Conservation (phyloP, 2,797 vertebrate genomes). For the Novumbra hubbsi region DNA sequence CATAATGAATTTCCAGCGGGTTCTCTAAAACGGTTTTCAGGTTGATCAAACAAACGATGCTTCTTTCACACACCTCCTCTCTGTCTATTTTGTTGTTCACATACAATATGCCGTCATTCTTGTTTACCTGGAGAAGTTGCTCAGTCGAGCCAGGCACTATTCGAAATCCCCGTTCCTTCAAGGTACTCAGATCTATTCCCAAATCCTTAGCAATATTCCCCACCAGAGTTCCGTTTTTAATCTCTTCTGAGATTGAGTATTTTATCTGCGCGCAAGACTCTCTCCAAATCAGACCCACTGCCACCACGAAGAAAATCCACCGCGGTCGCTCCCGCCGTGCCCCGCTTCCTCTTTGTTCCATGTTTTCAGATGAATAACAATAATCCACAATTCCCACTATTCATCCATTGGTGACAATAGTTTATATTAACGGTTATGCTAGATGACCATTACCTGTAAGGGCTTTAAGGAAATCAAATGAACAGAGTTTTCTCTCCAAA, state of each 20-base stretch:
- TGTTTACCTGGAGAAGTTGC: slow-evolving; percentile 37
- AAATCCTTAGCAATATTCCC: slow-evolving; percentile 66
- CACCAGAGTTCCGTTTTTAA: slow-evolving; percentile 58
- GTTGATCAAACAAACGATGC: slow-evolving; percentile 38
- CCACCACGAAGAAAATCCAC: slow-evolving; percentile 9
- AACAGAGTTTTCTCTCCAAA: background rate
- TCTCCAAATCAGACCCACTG: slow-evolving; percentile 34
- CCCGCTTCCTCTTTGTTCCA: slow-evolving; percentile 42
- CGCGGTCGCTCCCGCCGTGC: slow-evolving; percentile 19
- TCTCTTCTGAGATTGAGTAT: slow-evolving; percentile 64
- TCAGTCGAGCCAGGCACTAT: slow-evolving; percentile 55
- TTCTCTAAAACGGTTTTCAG: slow-evolving; percentile 51
- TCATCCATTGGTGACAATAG: background rate
- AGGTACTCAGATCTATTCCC: slow-evolving; percentile 51
- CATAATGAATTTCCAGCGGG: slow-evolving; percentile 46
- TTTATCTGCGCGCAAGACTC: slow-evolving; percentile 43
- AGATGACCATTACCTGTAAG: background rate
- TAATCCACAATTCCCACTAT: background rate
- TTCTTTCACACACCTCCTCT: slow-evolving; percentile 50
- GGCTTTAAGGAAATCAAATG: background rate
- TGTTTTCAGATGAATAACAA: slow-evolving; percentile 13
- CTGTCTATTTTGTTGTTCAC: slow-evolving; percentile 48
- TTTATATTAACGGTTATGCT: background rate
- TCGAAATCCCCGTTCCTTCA: slow-evolving; percentile 55
- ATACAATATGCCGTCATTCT: slow-evolving; percentile 41